These are phyloP conservation scores for Pristionchus entomophagus DNA, from an alignment of 2,888 invertebrate species.

Conservation along the genomic window DNA sequence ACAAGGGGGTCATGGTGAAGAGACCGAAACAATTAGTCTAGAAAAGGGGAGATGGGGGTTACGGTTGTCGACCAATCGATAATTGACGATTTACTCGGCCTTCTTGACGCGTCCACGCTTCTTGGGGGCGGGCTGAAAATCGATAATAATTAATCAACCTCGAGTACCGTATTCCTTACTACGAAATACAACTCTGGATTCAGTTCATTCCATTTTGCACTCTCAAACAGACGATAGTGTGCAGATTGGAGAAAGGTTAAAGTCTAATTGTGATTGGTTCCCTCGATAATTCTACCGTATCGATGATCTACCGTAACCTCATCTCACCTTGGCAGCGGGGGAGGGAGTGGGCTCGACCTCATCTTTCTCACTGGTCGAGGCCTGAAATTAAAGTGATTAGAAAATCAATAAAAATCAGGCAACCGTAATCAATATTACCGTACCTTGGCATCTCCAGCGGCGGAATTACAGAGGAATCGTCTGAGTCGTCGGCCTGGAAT, in stretches of 20 bases:
- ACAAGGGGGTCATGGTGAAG: not conserved
- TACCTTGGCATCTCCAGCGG: conserved; percentile 31
- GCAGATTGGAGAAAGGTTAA: no score
- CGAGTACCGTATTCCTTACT: not conserved
- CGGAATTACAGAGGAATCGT: not conserved
- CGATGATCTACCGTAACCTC: not conserved
- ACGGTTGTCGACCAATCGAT: not conserved
- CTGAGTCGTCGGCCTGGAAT: not conserved
- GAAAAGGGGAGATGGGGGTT: not conserved
- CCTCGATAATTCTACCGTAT: not conserved
- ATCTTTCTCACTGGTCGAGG: conserved; percentile 29
- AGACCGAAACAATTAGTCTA: not conserved
- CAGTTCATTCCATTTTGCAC: no score
- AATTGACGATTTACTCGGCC: conserved; percentile 22
- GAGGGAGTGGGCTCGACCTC: conserved; percentile 42
- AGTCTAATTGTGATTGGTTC: no score
- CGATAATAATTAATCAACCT: not conserved
- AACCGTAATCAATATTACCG: not conserved
- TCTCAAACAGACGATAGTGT: no score
- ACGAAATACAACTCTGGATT: no score
- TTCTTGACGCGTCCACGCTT: conserved; percentile 35
- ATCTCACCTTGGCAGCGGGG: not conserved
- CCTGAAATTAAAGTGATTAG: not conserved
- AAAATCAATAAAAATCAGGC: not conserved
- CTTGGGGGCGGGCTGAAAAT: conserved; percentile 28